A percentile compares a stretch with the other conserved stretches of the same genome.
Conservation (phyloP, 2,888 invertebrate species). For the Tromatobia lineatoria region DNA sequence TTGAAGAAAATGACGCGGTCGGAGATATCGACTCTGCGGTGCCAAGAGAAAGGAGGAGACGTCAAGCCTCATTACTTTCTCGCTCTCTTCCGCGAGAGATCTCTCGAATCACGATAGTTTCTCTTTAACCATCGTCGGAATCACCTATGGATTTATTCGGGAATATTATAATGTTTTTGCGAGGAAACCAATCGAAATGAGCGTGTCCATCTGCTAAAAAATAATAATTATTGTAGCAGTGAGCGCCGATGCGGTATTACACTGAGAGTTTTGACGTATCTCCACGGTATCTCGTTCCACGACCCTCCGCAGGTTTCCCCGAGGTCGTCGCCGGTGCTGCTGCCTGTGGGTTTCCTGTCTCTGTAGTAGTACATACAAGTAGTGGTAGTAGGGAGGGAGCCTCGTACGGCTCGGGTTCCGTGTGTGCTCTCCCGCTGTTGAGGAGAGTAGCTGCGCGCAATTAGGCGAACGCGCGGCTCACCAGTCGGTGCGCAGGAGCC, state of each 20-base stretch:
- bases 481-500: conserved; percentile 70
- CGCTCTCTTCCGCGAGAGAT: neutral
- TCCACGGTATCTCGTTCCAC: conserved; percentile 50
- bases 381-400: neutral
- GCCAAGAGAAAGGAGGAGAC: conserved; percentile 20
- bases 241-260: conserved; percentile 4
- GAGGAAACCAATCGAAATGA: neutral
- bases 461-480: conserved; percentile 63
- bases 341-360: conserved; percentile 23
- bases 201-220: neutral
- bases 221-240: too few relatives aligned
- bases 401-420: conserved; percentile 9
- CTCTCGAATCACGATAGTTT: neutral
- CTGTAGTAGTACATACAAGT: neutral
- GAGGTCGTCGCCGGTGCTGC: conserved; percentile 57
- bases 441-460: conserved; percentile 67
- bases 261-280: conserved; percentile 40
- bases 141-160: neutral
- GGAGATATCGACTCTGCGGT: conserved; percentile 3
- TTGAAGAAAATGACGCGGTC: neutral
- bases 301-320: conserved; percentile 63
- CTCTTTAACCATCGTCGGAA: neutral
- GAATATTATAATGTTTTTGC: too few relatives aligned
- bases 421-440: conserved; percentile 11
- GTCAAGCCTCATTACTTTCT: neutral